Base-by-base conservation (phyloP, 2,113 vertebrate species). In the Pseudorectes ferrugineus region DNA sequence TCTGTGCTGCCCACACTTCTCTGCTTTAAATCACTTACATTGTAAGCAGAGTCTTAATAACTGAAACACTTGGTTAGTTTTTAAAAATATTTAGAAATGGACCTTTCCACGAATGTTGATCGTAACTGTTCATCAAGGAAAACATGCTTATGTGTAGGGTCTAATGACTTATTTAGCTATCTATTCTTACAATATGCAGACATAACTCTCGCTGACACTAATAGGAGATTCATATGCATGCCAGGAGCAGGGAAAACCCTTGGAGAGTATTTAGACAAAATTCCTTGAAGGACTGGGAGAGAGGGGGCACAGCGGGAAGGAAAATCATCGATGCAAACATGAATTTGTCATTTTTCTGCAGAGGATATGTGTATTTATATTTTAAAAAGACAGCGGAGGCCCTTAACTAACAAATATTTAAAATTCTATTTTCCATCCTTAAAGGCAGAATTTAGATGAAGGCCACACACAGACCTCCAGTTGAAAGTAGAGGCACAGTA, bases 191-290 rank as follows among this genome's bases (percentile, higher is more conserved):
- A 3, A 70, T 84, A 93, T 33, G 74, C 43, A 91, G 49, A 74
- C 91, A 95, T 94, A 95, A 96, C 68, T 96, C 88, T 95, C 52
- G n/a, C 25, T 95, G 96, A 92, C 97, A 95, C 49, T 95, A 96
- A 93, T 81, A 84, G 80, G 80, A 92, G 80, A 92, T 96, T 96
- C 83, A 81, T 75, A 92, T 92, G 88, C 68, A 52, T 95, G 91
- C 67, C 86, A 92, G 65, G 54, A 86, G 65, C 71, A 77, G 61
- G 71, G 62, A 85, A 87, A 92, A 86, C 71, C 95, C 72, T 89
- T 89, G 72, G 94, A 89, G 93, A 90, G 54, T 71, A 84, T 92
- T 97, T 95, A 95, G 67, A 63, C 42, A 72, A 46, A 89, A 93
- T 89, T 92, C 77, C 61, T 85, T 88, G 79, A 82, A 73, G 71